Evolutionary conservation across 2,888 invertebrate species (phyloP), one percentile per base, ranked within the genome.

Genomic region (Ornithoptera alexandrae): DNA sequence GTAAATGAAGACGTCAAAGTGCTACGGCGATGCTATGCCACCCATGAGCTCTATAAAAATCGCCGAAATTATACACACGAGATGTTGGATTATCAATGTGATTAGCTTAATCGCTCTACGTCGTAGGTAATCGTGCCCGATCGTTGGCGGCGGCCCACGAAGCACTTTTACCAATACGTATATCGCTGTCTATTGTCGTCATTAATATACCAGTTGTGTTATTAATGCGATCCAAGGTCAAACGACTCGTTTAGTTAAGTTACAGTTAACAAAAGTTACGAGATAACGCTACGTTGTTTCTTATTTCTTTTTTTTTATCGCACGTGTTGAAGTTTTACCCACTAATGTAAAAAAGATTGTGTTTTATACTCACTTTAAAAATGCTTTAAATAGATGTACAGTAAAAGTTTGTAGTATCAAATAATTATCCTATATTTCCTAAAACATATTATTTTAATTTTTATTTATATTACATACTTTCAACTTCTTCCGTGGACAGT

Each of bases 61-160:
- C 75, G 85, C 86, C 84, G 86, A 89, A 89, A 90, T 89, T 85
- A 89, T 87, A 88, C 78, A 80, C 81, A 82, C 76, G 76, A 78
- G 72, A 74, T 73, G 77, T 79, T 88, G 86, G 90, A 80, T 89
- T 84, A 90, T 90, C 81, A 80, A 78, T 73, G 79, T 82, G 78
- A 90, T 90, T 90, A 89, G 81, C 85, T 81, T 90, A 90, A 90
- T 90, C 81, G 84, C 75, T 75, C 81, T 74, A 76, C 82, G 81
- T 81, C 78, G 79, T 74, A 46, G 46, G 46, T 46, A 79, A 69
- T 67, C 67, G 65, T 53, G 76, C 74, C 77, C 72, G 78, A 76
- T 72, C 78, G 74, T 75, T 80, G 77, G 79, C 79, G 81, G 79
- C 80, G 77, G 77, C 72, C 74, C 75, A 75, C 75, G 77, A 71